Percentiles rank a stretch among this genome's conserved stretches.
phyloP scores from a whole-genome alignment of 35 echinoderm and acorn worm genomes.

The Apostichopus californicus region DNA sequence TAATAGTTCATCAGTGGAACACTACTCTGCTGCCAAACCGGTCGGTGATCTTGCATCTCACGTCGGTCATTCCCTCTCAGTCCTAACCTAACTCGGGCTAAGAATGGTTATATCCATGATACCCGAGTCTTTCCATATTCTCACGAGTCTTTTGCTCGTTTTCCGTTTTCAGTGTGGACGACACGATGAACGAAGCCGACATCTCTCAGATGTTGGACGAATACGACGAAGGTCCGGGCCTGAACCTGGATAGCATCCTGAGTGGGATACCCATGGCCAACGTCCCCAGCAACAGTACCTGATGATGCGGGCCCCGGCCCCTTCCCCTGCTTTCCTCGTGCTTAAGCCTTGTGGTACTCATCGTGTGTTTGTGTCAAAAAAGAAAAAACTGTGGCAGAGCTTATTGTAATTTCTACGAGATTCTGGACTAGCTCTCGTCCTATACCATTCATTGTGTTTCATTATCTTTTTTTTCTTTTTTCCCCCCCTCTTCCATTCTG shows the following conservation, averaged over 20 bases:
- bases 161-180: slow-evolving; percentile 20
- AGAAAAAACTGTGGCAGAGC: not conserved
- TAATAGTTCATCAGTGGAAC: too few species aligned
- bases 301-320: not conserved
- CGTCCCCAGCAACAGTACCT: not conserved
- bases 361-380: not conserved
- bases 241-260: slow-evolving; percentile 44
- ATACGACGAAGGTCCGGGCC: slow-evolving; percentile 32
- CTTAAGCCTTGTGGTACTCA: not conserved
- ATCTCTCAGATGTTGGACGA: slow-evolving; percentile 60
- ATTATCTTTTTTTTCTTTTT: not conserved
- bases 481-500: not conserved
- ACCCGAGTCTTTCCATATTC: too few species aligned
- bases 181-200: slow-evolving; percentile 36
- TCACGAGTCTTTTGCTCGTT: not conserved
- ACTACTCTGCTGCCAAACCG: too few species aligned
- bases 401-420: not conserved
- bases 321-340: not conserved
- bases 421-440: not conserved
- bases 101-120: too few species aligned
- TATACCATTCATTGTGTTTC: not conserved
- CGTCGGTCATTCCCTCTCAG: too few species aligned
- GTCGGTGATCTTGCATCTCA: too few species aligned
- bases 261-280: slow-evolving; percentile 26
- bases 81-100: too few species aligned